Percentiles rank a stretch among this genome's conserved stretches.
Evolutionary conservation across 2,797 vertebrate species (phyloP).

Genomic region (Catharus ustulatus): DNA sequence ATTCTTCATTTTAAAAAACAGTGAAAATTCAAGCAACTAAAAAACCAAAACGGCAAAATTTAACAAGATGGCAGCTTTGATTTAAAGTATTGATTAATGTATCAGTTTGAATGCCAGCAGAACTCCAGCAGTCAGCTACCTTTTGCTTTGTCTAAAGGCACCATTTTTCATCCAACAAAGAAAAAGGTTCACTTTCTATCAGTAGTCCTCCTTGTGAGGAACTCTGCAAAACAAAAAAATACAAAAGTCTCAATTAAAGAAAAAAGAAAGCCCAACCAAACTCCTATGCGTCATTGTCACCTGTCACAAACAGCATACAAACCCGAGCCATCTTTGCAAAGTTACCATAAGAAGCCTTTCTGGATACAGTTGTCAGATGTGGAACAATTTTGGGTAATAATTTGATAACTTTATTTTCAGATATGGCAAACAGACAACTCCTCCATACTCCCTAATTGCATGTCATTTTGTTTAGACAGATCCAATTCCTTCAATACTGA

Average conservation of each 20-base stretch:
- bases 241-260: too few relatives aligned
- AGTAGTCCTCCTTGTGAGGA: background rate
- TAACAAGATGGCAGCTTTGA: background rate
- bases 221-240: background rate
- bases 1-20: background rate
- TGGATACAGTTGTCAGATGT: constrained; percentile 6
- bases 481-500: background rate
- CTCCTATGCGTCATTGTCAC: fast-evolving
- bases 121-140: background rate
- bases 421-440: constrained; percentile 35
- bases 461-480: constrained; percentile 53
- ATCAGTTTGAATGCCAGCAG: background rate
- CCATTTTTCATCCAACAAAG: background rate
- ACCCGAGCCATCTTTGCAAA: background rate
- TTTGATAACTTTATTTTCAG: constrained; percentile 55
- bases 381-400: constrained; percentile 29
- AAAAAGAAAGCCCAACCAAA: background rate
- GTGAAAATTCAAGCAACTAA: background rate
- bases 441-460: constrained; percentile 27
- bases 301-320: background rate
- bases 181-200: background rate
- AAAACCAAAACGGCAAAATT: fast-evolving
- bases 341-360: background rate
- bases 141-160: background rate
- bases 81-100: background rate